Conservation (phyloP, 2,888 invertebrate species). For the Caradrina clavipalpis region DNA sequence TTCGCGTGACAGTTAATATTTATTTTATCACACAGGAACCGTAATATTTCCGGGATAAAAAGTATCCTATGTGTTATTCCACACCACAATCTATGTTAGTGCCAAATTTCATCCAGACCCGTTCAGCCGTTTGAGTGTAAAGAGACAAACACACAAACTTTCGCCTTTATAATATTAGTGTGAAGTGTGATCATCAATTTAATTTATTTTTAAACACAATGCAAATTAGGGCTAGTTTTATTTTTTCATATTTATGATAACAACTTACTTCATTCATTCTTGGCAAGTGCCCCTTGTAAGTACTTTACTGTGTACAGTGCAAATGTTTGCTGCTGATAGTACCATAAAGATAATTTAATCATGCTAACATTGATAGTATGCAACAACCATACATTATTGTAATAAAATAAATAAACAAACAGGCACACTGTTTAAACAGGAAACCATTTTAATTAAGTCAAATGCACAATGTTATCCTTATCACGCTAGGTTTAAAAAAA, state of each 20-base stretch:
- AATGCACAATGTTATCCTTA: not conserved
- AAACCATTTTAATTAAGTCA: not conserved
- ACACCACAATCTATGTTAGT: no score
- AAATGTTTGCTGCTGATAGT: constrained; percentile 14
- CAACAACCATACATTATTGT: not conserved
- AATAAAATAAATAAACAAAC: constrained; percentile 1
- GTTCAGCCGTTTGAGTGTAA: no score
- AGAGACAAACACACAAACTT: no score
- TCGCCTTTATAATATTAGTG: no score
- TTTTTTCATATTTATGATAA: not conserved
- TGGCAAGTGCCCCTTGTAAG: constrained; percentile 26
- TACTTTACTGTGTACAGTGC: constrained; percentile 4
- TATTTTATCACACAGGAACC: no score
- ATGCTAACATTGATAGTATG: constrained; percentile 3
- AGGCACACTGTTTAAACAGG: not conserved
- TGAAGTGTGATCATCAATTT: no score
- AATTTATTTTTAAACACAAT: not conserved
- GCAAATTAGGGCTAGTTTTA: no score
- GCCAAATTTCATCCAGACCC: no score
- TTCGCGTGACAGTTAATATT: no score
- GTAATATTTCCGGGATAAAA: no score
- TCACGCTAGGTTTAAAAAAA: not conserved
- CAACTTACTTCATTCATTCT: constrained; percentile 12
- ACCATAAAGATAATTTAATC: constrained; percentile 16
- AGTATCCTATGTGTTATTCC: no score